Percentiles rank a stretch among this genome's conserved stretches.
Conservation (phyloP, 2,113 vertebrate species). For the Balaeniceps rex region DNA sequence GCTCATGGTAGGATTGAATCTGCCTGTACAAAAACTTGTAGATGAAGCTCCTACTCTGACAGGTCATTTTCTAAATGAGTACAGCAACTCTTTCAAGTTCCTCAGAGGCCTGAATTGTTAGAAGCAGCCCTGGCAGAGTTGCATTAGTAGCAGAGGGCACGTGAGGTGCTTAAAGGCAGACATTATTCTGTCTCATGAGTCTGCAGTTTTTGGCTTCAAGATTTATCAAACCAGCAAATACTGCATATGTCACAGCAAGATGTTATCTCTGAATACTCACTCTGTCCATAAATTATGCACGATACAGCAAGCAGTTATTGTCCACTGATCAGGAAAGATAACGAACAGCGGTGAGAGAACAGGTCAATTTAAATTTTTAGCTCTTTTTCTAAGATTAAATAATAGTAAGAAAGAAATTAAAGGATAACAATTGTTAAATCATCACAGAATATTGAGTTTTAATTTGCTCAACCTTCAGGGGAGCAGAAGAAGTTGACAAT, state of each 20-base stretch:
- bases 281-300: not conserved
- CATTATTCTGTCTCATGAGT: not conserved
- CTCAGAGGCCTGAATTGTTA: not conserved
- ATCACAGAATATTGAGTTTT: not conserved
- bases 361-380: not conserved
- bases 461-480: accelerated
- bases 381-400: not conserved
- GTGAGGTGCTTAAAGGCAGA: not conserved
- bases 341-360: not conserved
- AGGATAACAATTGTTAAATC: not conserved
- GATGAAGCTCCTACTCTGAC: not conserved
- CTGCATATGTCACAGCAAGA: not conserved
- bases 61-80: not conserved
- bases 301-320: not conserved
- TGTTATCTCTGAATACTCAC: not conserved
- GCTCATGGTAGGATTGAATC: not conserved
- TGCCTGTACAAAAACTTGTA: not conserved
- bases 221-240: not conserved
- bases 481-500: not conserved
- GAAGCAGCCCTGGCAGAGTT: not conserved
- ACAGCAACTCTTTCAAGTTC: not conserved
- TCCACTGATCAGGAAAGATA: not conserved
- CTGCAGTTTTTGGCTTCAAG: not conserved
- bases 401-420: not conserved
- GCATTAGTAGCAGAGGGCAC: not conserved